A percentile compares a stretch with the other conserved stretches of the same genome.
phyloP scores from a whole-genome alignment of 2,888 invertebrate genomes.

The Cheilosia grossa region DNA sequence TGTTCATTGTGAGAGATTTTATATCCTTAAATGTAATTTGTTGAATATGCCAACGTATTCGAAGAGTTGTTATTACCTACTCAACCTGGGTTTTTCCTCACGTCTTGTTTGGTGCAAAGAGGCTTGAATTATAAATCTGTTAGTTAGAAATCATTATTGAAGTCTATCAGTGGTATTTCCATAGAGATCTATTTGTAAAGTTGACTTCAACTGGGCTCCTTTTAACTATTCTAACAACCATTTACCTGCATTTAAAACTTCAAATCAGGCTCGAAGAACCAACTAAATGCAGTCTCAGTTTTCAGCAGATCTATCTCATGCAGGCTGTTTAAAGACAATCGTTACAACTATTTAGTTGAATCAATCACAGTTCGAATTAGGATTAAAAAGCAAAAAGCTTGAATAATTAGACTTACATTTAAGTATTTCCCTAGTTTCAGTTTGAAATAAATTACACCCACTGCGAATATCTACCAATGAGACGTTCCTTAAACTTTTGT shows the following conservation, averaged over 20 bases:
- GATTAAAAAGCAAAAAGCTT: no score
- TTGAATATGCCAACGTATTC: conserved; percentile 39
- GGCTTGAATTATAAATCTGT: no score
- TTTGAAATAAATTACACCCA: neutral
- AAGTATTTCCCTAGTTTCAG: neutral
- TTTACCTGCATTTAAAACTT: neutral
- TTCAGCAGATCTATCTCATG: no score
- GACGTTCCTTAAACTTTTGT: conserved; percentile 46
- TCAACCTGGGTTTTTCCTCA: neutral
- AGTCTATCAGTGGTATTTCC: no score
- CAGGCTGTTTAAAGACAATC: no score
- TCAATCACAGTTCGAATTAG: no score
- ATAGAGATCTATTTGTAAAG: no score
- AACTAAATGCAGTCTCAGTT: neutral
- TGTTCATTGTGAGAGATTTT: conserved; percentile 51
- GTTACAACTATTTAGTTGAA: no score
- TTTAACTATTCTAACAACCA: no score
- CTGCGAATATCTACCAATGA: conserved; percentile 4
- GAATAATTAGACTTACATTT: no score
- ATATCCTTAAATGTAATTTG: conserved; percentile 43
- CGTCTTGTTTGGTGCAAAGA: neutral
- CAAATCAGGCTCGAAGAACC: neutral
- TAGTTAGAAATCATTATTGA: no score
- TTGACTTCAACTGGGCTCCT: no score
- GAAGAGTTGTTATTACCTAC: neutral